Evolutionary conservation across 2,113 vertebrate species (phyloP).

Genomic region (Callopanchax toddi): DNA sequence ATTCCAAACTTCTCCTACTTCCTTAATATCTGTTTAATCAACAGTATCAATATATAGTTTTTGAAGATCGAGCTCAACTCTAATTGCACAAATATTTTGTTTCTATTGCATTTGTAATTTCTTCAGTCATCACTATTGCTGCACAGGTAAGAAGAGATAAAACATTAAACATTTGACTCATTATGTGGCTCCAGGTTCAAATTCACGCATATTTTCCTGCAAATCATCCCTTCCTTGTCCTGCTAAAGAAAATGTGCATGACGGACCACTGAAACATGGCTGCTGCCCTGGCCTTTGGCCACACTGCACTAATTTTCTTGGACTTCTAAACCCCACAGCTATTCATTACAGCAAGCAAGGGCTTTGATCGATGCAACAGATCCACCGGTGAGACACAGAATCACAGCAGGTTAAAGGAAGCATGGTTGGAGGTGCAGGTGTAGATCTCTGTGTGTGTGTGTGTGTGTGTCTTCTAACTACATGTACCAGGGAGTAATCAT

Average conservation of each 20-base stretch:
- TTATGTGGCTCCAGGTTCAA: no score
- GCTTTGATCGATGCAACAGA: constrained; percentile 39
- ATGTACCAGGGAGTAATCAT: constrained; percentile 68
- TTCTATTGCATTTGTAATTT: no score
- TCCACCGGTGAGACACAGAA: constrained; percentile 13
- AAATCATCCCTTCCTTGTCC: no score
- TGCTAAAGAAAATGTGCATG: background rate
- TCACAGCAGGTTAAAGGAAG: constrained; percentile 1
- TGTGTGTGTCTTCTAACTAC: constrained; percentile 45
- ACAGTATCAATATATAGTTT: no score
- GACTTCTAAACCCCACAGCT: constrained; percentile 7
- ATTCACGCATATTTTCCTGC: background rate
- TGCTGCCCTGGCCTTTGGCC: background rate
- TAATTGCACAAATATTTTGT: no score
- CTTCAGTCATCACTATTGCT: no score
- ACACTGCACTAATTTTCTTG: background rate
- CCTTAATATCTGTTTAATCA: no score
- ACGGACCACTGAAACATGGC: background rate
- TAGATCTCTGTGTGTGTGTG: background rate
- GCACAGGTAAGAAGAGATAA: no score
- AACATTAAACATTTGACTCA: no score
- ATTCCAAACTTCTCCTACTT: no score
- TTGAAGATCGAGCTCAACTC: no score
- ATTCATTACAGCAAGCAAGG: constrained; percentile 33
- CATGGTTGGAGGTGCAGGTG: constrained; percentile 10